phyloP scores from a whole-genome alignment of 1,140 invertebrate species.

The Drosophila varians region DNA sequence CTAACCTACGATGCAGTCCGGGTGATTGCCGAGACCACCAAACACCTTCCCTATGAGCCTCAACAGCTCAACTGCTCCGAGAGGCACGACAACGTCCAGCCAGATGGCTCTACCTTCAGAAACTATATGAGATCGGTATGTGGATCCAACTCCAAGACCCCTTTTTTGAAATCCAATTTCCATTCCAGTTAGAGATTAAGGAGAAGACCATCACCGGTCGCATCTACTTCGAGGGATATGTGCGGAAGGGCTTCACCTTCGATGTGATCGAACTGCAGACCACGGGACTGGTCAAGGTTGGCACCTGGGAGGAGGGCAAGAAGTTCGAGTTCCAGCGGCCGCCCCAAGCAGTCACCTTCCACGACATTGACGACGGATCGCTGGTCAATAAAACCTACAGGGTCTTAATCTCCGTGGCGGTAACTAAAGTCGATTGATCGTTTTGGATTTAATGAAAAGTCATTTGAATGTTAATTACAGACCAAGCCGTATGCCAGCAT shows the following conservation, averaged over 20 bases:
- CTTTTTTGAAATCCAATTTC: not conserved
- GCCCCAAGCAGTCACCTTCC: slow-evolving; percentile 27
- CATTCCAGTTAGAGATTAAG: slow-evolving; percentile 56
- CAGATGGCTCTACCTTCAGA: slow-evolving; percentile 89
- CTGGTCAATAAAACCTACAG: slow-evolving; percentile 92
- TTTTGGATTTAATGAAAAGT: not conserved
- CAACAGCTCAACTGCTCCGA: slow-evolving; percentile 85
- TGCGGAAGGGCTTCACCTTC: slow-evolving; percentile 90
- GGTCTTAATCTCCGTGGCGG: slow-evolving; percentile 90
- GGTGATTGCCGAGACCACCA: slow-evolving; percentile 86
- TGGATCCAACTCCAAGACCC: not conserved
- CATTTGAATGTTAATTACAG: slow-evolving; percentile 81
- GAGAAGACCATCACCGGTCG: slow-evolving; percentile 89
- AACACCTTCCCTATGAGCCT: slow-evolving; percentile 63
- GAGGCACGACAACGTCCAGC: slow-evolving; percentile 64
- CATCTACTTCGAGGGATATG: slow-evolving; percentile 93
- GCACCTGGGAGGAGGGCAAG: slow-evolving; percentile 87
- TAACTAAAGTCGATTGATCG: slow-evolving; percentile 83
- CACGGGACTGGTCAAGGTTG: slow-evolving; percentile 88
- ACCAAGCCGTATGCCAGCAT: slow-evolving; percentile 93
- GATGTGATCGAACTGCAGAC: slow-evolving; percentile 90
- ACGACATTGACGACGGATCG: slow-evolving; percentile 84
- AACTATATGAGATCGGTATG: slow-evolving; percentile 89
- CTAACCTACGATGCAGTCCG: slow-evolving; percentile 91
- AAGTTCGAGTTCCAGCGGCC: slow-evolving; percentile 68